Base-by-base conservation (phyloP, 2,888 invertebrate genomes). In the Nipponacmea schrenckii region DNA sequence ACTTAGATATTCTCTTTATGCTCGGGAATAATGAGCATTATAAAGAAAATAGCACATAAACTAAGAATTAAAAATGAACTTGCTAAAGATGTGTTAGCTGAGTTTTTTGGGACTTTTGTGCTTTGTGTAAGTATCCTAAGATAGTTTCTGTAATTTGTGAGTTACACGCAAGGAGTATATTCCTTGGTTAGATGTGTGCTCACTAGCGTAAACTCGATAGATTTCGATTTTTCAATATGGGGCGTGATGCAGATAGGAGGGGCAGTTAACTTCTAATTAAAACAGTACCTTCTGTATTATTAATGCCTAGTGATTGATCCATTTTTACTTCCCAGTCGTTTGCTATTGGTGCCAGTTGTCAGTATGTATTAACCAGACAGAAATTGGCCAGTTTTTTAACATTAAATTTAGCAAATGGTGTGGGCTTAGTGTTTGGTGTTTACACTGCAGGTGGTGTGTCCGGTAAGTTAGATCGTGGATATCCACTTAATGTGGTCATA, bases 371-470 rank as follows among this genome's bases (percentile, higher is more conserved):
- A 7, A 77, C 75, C 45, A 67, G 67, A 17, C 67, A 75, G 50
- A 68, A 69, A 24, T 62, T 77, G 20, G 76, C 77, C 68, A 79
- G 75, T 67, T 76, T 74, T 64, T 73, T 80, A 45, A 74, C 79
- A 0, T 70, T 79, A 20, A 77, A 78, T 71, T 68, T 79, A n/a
- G 79, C 80, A 44, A 74, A 76, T 5, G 80, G 80, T 2, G 70
- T 79, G 65, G 80, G 79, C 12, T 64, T 80, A 10, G 78, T 76
- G 0, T 63, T 80, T 20, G 80, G 75, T 17, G 76, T 80, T 10
- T 79, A 77, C 69, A 74, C 73, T 67, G 68, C 76, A 39, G 79
- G 80, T 3, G 80, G 78, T 1, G 78, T 78, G 1, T 79, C 80
- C 56, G 80, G 80, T 80, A 67, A 20, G 48, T 39, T 39, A 3